Base-by-base conservation (phyloP, 2,797 vertebrate genomes). In the Knipowitschia caucasica region DNA sequence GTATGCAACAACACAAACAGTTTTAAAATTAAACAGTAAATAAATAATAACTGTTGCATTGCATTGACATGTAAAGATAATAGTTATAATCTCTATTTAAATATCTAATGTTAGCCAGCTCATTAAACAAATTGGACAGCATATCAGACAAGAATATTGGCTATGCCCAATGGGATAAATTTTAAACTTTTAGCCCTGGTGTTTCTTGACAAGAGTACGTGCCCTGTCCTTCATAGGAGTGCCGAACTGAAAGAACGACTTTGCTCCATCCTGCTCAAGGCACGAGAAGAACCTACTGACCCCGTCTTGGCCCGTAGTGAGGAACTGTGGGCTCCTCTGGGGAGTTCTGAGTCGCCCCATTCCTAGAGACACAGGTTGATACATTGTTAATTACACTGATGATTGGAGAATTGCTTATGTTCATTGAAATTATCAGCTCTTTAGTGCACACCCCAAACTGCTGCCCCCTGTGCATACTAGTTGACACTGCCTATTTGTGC, bases 221-320 rank as follows among this genome's bases (percentile, higher is more conserved):
- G 44, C 45, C 35, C 56, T 74, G 23, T 89, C 81, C 38, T 31
- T 67, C 51, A 54, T 5, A 1, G 88, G 88, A 53, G 90, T 84
- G 76, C 55, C 83, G 71, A 89, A 81, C 53, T 87, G 84, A 80
- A 91, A 91, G 75, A 91, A 91, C 31, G 39, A 68, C 45, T 75
- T 87, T n/a, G 58, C 42, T 53, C 66, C 64, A 0, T 90, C 86
- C 0, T 64, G 50, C 67, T 89, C 88, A 68, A 85, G 30, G 52
- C 63, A 63, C 52, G 81, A 82, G 74, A 89, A 89, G 64, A 88
- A 75, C 30, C 66, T 63, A 40, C 64, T 38, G n/a, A 87, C 86
- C 5, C 53, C 67, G 0, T 80, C 78, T 2, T 62, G 49, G 50
- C 69, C 59, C 20, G 25, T 4, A 14, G 66, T 62, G 50, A 73